A percentile compares a stretch with the other conserved stretches of the same genome.
These are phyloP conservation scores for Oxyteleia sp. DNA, from an alignment of 2,888 invertebrate species.

Conservation along the genomic window DNA sequence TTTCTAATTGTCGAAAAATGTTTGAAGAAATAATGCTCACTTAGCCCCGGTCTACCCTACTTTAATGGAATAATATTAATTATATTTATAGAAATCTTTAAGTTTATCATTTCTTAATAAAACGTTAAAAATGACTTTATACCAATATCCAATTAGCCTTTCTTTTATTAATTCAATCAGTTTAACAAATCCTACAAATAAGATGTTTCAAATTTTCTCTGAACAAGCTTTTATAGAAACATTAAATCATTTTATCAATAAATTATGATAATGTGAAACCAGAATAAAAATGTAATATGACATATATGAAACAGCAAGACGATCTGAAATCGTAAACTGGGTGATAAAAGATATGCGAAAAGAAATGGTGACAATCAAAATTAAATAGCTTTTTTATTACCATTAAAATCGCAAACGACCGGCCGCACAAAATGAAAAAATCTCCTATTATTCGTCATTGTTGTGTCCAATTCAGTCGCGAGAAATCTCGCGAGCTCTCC, in stretches of 20 bases:
- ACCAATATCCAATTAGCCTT: too few species aligned
- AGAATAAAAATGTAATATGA: slow-evolving; percentile 33
- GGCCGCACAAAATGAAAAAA: slow-evolving; percentile 36
- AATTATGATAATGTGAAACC: slow-evolving; percentile 22
- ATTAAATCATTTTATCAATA: slow-evolving; percentile 29
- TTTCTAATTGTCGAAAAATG: too few species aligned
- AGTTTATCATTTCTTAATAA: too few species aligned
- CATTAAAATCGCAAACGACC: slow-evolving; percentile 38
- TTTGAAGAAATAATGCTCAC: too few species aligned
- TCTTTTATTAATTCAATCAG: too few species aligned
- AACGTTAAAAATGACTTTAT: too few species aligned
- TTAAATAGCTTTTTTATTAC: slow-evolving; percentile 49
- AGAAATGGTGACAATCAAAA: slow-evolving; percentile 54
- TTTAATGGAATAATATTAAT: too few species aligned
- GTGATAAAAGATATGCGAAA: slow-evolving; percentile 44
- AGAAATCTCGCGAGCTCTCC: neutral
- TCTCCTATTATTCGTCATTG: slow-evolving; percentile 27
- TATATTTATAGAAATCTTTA: too few species aligned
- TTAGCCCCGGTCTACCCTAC: too few species aligned
- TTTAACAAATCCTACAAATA: too few species aligned
- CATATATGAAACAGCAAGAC: slow-evolving; percentile 32
- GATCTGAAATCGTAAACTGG: slow-evolving; percentile 45
- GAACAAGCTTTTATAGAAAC: too few species aligned
- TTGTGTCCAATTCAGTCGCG: slow-evolving; percentile 21
- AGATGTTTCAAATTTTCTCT: too few species aligned